Percentiles rank a stretch among this genome's conserved stretches.
phyloP scores from a whole-genome alignment of 1,140 invertebrate species.

The Oncopeltus fasciatus region DNA sequence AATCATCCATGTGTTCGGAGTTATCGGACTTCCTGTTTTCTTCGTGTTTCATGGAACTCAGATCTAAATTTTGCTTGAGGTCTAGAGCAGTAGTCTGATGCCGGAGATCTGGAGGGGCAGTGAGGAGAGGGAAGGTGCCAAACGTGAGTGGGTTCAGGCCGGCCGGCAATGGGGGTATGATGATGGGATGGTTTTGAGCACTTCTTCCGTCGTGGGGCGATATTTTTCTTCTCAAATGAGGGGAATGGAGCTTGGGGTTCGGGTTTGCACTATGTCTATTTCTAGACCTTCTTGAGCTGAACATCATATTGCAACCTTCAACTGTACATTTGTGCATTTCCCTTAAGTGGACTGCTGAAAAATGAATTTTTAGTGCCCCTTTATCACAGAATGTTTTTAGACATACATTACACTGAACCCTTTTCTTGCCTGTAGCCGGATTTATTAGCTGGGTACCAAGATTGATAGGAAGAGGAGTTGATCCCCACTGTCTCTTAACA shows the following conservation, averaged over 20 bases:
- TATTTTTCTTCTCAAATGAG: constrained; percentile 79
- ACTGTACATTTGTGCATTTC: constrained; percentile 99
- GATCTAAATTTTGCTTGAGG: constrained; percentile 48
- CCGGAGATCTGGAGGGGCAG: constrained; percentile 52
- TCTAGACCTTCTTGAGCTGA: constrained; percentile 85
- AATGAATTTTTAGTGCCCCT: constrained; percentile 97
- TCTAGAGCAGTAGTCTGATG: constrained; percentile 44
- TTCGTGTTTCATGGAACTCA: constrained; percentile 35
- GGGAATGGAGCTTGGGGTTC: constrained; percentile 95
- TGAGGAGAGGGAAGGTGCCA: constrained; percentile 57
- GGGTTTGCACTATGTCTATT: constrained; percentile 96
- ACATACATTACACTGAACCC: constrained; percentile 96
- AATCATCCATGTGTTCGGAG: constrained; percentile 29
- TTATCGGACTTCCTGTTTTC: constrained; percentile 26
- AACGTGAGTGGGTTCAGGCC: constrained; percentile 52
- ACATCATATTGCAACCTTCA: constrained; percentile 98
- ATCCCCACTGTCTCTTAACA: constrained; percentile 76
- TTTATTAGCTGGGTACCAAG: constrained; percentile 81
- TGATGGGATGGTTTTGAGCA: constrained; percentile 63
- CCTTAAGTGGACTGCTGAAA: constrained; percentile 92
- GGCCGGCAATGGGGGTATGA: constrained; percentile 55
- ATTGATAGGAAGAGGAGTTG: constrained; percentile 59
- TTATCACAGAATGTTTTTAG: constrained; percentile 99
- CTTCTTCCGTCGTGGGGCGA: constrained; percentile 83
- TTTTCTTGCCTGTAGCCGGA: constrained; percentile 81